A percentile compares a stretch with the other conserved stretches of the same genome.
These are phyloP conservation scores for Cyrtorhinus lividipennis DNA, from an alignment of 1,140 invertebrate genomes.

Conservation along the genomic window DNA sequence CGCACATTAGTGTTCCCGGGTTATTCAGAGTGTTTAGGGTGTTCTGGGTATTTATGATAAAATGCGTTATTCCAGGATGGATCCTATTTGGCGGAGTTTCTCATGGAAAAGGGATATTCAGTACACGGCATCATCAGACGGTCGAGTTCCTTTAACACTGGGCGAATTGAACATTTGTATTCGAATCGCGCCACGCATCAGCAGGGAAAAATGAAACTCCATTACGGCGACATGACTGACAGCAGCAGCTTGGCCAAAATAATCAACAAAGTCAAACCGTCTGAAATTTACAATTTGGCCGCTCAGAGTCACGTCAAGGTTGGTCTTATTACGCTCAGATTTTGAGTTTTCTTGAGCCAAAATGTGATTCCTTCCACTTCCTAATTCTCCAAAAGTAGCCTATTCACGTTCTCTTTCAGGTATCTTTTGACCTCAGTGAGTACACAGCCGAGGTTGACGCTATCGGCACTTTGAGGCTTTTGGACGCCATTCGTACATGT, in stretches of 20 bases:
- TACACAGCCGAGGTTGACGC: slow-evolving; percentile 99
- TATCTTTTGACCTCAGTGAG: slow-evolving; percentile 93
- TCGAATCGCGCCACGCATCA: slow-evolving; percentile 70
- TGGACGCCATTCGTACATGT: slow-evolving; percentile 92
- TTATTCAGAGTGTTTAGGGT: background rate
- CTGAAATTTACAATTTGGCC: slow-evolving; percentile 97
- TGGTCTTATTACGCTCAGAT: slow-evolving; percentile 27
- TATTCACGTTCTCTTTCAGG: too few relatives aligned
- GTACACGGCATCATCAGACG: slow-evolving; percentile 93
- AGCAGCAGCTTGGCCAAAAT: slow-evolving; percentile 94
- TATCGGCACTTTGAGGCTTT: slow-evolving; percentile 83
- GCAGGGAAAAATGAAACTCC: slow-evolving; percentile 77
- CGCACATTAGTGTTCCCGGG: background rate
- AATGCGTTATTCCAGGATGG: slow-evolving; percentile 67
- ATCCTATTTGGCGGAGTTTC: slow-evolving; percentile 93
- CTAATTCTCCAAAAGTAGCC: background rate
- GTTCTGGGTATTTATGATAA: slow-evolving; percentile 2
- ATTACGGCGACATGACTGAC: slow-evolving; percentile 99
- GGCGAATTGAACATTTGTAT: slow-evolving; percentile 90
- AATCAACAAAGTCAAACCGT: slow-evolving; percentile 67
- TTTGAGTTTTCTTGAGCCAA: background rate
- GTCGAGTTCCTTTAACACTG: slow-evolving; percentile 93
- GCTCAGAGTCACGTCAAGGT: slow-evolving; percentile 99
- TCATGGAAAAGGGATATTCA: slow-evolving; percentile 86
- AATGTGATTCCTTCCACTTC: too few relatives aligned